Conservation (phyloP, 2,888 invertebrate genomes). For the Operophtera brumata region DNA sequence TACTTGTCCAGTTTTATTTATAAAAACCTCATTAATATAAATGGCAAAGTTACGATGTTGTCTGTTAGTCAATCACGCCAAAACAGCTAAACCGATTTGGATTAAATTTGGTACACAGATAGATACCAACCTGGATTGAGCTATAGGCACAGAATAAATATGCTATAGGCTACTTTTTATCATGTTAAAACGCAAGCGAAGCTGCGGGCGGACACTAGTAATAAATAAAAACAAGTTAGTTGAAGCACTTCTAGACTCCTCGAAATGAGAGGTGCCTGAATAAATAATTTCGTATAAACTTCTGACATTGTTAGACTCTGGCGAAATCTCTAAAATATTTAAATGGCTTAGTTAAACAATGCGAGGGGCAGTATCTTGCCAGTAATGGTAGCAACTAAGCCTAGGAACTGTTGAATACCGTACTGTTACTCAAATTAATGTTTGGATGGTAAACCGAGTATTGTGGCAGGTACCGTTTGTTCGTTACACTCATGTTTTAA, state of each 20-base stretch:
- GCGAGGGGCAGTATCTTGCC: slow-evolving; percentile 48
- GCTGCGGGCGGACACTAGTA: too few relatives aligned
- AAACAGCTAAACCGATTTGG: too few relatives aligned
- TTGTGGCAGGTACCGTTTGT: slow-evolving; percentile 3
- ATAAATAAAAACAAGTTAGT: background rate
- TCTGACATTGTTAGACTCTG: slow-evolving; percentile 15
- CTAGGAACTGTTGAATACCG: slow-evolving; percentile 21
- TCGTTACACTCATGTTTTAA: background rate
- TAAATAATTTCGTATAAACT: slow-evolving; percentile 21
- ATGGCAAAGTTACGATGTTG: too few relatives aligned
- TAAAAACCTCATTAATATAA: too few relatives aligned
- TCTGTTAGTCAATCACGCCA: too few relatives aligned
- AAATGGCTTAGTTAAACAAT: slow-evolving; percentile 44
- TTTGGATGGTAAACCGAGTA: slow-evolving; percentile 11
- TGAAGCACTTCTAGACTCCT: background rate
- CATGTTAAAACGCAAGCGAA: too few relatives aligned
- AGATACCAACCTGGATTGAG: too few relatives aligned
- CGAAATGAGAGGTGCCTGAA: background rate
- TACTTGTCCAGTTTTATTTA: too few relatives aligned
- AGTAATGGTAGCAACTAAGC: slow-evolving; percentile 46
- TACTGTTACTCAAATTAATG: slow-evolving; percentile 28
- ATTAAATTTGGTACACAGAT: too few relatives aligned
- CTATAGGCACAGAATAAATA: too few relatives aligned
- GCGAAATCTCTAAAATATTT: slow-evolving; percentile 26
- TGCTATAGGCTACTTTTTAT: too few relatives aligned